These are phyloP conservation scores for Neofelis nebulosa DNA, from an alignment of 2,113 vertebrate genomes.

Conservation along the genomic window DNA sequence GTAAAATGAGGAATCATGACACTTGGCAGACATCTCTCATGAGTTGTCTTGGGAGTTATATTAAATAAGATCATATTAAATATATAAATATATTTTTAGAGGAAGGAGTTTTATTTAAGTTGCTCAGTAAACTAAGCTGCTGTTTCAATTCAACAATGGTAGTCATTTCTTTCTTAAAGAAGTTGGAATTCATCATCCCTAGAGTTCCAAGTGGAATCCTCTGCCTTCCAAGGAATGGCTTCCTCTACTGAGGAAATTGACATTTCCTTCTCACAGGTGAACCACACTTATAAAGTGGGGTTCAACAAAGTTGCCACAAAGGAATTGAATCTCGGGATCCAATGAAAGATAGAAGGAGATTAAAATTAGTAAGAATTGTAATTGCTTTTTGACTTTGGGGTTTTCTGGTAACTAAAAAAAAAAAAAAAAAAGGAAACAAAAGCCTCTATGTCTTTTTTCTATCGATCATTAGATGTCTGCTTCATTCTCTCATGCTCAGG, in stretches of 20 bases:
- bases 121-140: background rate
- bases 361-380: background rate
- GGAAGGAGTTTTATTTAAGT: conserved; percentile 30
- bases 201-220: background rate
- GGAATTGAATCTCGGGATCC: background rate
- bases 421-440: background rate
- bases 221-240: background rate
- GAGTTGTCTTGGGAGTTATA: conserved; percentile 11
- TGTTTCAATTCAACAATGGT: background rate
- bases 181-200: background rate
- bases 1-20: background rate
- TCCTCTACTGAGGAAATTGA: background rate
- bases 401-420: background rate
- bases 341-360: conserved; percentile 8
- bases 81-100: background rate
- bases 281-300: background rate
- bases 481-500: background rate
- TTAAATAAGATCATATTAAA: background rate
- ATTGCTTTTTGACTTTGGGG: background rate
- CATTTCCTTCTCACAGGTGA: background rate
- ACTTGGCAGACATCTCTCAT: background rate
- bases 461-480: background rate
- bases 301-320: background rate
- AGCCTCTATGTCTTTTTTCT: background rate
- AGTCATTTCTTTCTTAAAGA: background rate